Base-by-base conservation (phyloP, 1,140 invertebrate genomes). In the Harlomillsia oculata region DNA sequence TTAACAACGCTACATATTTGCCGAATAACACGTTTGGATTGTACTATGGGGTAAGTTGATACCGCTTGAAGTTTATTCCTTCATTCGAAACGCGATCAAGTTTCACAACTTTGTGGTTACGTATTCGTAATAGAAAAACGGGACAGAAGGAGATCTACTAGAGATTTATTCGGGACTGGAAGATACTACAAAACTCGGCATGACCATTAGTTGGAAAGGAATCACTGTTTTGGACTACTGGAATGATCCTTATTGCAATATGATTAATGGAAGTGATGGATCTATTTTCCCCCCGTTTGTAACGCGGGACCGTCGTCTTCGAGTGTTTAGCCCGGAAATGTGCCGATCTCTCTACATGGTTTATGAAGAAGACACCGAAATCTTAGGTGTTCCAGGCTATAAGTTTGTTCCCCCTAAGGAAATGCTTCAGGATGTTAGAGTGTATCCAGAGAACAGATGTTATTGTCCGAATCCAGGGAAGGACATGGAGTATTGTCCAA, bases 211-310 rank as follows among this genome's bases (percentile, higher is more conserved):
- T 21, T 77, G 77, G 39, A 76, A 57, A 11, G 46, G 46, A 6
- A 44, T 26, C 4, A 11, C 13, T 26, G 46, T 40, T 29, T 30
- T 23, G n/a, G n/a, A 51, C 40, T 50, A 29, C 26, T 40, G 37
- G 43, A 29, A 14, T 1, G 73, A 76, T 8, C 71, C 74, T 32
- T 67, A 70, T 0, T 88, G 85, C 66, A 85, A 87, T 67, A 69
- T 75, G 2, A 83, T 76, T 62, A 73, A 77, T 16, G 86, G 86
- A 3, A 84, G 82, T 0, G 86, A 89, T 66, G 79, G 82, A 0
- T 84, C 83, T 0, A 78, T 88, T 5, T 88, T 87, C 68, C 76
- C 84, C 3, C 83, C 85, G 0, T 80, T 79, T 59, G 69, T 82
- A 18, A 77, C 74, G 71, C 59, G 60, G 29, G 36, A 63, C 23